Base-by-base conservation (phyloP, 2,888 invertebrate genomes). In the Sphaeridia pumilis region DNA sequence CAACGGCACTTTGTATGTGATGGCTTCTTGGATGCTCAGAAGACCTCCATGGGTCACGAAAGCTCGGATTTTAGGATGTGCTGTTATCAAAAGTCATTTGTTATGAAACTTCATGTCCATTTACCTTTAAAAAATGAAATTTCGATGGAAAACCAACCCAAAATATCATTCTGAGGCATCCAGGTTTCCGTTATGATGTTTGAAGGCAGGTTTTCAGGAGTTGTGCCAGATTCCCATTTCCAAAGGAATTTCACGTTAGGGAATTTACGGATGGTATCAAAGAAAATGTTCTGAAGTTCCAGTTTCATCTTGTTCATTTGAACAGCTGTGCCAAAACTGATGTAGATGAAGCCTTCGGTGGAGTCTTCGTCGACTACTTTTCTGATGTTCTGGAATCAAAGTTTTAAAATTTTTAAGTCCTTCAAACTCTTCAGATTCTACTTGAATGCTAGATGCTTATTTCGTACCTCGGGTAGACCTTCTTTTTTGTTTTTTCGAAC, bases 41-140 rank as follows among this genome's bases (percentile, higher is more conserved):
- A 79, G 72, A 2, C 82, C 82, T 3, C 80, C 81, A 65, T 83
- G 82, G 0, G 79, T 76, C 61, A 83, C 75, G 64, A 83, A 82
- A 0, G 75, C 66, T 58, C 72, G 73, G 1, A 77, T 70, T 52
- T 76, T 76, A 2, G 71, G 70, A 68, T 79, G 78, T 1, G 73
- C 76, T 76, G 60, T 44, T 38, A 43, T 27, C n/a, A n/a, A n/a
- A n/a, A n/a, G n/a, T n/a, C n/a, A n/a, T n/a, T n/a, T n/a, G n/a
- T n/a, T n/a, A n/a, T n/a, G n/a, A n/a, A n/a, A n/a, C n/a, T n/a
- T n/a, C n/a, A n/a, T n/a, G n/a, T n/a, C n/a, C n/a, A n/a, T n/a
- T 5, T 38, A 38, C 7, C 21, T 38, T 38, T 17, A 34, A 26
- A 28, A 46, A 31, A 4, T 17, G 5, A n/a, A 46, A 34, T 22